Percentiles rank a stretch among this genome's conserved stretches.
phyloP scores from a whole-genome alignment of 2,797 vertebrate species.

The Melanotaenia parkinsoni region DNA sequence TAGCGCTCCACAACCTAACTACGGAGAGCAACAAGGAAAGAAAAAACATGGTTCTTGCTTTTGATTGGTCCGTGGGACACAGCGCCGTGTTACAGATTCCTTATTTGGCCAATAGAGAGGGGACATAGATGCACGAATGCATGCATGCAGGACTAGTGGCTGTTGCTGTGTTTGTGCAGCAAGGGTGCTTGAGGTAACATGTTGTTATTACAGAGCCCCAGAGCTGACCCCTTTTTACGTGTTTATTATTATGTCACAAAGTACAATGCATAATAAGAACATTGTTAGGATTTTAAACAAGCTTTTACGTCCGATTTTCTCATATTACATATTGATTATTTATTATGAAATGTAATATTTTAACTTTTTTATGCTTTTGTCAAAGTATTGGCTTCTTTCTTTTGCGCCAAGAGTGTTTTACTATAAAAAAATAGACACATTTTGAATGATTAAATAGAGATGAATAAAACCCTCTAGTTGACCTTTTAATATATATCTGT shows the following conservation, averaged over 20 bases:
- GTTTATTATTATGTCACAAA: conserved; percentile 5
- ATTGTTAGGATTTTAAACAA: neutral
- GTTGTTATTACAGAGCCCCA: conserved; percentile 41
- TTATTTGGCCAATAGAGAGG: conserved; percentile 65
- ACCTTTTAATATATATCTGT: neutral
- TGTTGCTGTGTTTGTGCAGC: conserved; percentile 59
- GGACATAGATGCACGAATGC: conserved; percentile 13
- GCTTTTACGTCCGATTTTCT: neutral
- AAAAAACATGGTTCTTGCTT: conserved; percentile 39
- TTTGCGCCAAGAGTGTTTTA: neutral
- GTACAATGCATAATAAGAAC: neutral
- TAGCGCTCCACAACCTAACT: conserved; percentile 84
- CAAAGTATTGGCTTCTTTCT: neutral
- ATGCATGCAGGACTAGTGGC: conserved; percentile 27
- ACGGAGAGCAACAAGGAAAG: conserved; percentile 71
- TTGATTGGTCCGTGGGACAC: conserved; percentile 64
- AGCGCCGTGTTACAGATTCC: conserved; percentile 10
- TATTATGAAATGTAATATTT: neutral
- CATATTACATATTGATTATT: neutral
- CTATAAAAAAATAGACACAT: neutral
- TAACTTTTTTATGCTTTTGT: neutral
- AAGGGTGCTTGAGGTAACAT: conserved; percentile 59
- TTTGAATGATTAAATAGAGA: neutral
- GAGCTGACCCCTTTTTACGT: conserved; percentile 35
- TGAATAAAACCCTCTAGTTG: neutral